Evolutionary conservation across 2,797 vertebrate species (phyloP).

Genomic region (Podarcis lilfordi): DNA sequence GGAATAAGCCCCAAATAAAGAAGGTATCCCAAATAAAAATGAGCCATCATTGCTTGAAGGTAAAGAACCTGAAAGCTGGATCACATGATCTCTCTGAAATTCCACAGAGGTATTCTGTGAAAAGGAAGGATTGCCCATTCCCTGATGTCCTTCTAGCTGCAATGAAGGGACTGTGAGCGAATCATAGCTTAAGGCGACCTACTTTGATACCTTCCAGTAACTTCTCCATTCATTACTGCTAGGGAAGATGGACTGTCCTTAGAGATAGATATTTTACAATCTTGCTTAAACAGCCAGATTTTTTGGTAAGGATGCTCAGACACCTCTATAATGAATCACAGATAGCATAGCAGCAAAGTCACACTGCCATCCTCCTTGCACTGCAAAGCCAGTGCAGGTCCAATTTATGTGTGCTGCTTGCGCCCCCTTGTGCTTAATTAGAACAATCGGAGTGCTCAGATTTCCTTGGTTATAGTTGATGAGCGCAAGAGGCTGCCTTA

Average conservation of each 20-base stretch:
- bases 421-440: slow-evolving; percentile 12
- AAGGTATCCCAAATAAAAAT: neutral
- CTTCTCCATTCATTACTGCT: neutral
- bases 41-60: neutral
- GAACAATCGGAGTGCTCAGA: neutral
- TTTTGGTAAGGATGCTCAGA: neutral
- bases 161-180: neutral
- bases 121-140: neutral
- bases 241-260: neutral
- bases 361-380: neutral
- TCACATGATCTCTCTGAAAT: neutral
- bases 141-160: neutral
- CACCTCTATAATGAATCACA: neutral
- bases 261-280: neutral
- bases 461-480: neutral
- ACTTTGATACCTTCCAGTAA: neutral
- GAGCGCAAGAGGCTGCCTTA: neutral
- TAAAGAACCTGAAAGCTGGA: neutral
- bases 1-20: neutral
- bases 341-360: neutral
- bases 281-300: neutral
- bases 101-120: neutral
- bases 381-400: no score
- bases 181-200: neutral
- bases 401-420: neutral